These are phyloP conservation scores for Chroicocephalus ridibundus DNA, from an alignment of 2,113 vertebrate genomes.

Conservation along the genomic window DNA sequence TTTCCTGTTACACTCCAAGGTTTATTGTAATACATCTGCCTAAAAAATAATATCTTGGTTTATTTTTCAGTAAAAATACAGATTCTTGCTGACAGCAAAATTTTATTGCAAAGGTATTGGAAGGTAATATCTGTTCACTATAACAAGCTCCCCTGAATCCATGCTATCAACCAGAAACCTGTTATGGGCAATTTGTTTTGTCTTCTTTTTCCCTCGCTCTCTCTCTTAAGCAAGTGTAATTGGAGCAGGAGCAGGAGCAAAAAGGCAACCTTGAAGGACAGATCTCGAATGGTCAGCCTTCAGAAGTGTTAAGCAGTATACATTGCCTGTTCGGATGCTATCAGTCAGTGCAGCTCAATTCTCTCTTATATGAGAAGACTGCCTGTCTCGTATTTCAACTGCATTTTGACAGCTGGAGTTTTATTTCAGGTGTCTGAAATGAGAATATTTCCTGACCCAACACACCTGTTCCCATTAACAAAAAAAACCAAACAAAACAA, in stretches of 20 bases:
- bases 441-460: neutral
- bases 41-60: conserved; percentile 18
- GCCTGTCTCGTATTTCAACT: neutral
- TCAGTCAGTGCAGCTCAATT: neutral
- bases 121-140: neutral
- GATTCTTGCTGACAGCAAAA: conserved; percentile 16
- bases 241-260: neutral
- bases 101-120: conserved; percentile 6
- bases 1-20: neutral
- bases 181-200: conserved; percentile 1
- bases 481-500: neutral
- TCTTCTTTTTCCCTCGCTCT: fast-evolving
- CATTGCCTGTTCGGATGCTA: neutral
- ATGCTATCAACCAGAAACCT: neutral
- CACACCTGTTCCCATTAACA: neutral
- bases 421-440: neutral
- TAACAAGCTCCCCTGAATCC: conserved; percentile 15
- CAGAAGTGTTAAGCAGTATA: neutral
- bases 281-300: neutral
- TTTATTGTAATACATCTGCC: neutral
- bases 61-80: conserved; percentile 40
- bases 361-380: neutral
- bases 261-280: neutral
- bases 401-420: neutral
- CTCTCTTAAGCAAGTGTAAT: neutral